Evolutionary conservation across 2,888 invertebrate genomes (phyloP), one percentile per base, ranked within the genome.

Genomic region (Syrphus vitripennis): DNA sequence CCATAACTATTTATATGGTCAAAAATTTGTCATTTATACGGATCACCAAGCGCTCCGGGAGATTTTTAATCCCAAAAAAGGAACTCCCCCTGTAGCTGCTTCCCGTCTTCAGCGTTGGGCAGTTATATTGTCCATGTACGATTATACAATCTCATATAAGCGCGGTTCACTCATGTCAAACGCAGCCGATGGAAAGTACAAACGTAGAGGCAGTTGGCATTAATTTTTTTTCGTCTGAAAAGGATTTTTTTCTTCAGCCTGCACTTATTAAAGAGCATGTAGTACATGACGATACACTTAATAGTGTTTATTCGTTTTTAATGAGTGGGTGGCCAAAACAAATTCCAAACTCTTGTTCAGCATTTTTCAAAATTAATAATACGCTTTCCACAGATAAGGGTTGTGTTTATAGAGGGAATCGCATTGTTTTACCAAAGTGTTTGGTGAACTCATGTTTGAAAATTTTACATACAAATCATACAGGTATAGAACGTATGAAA

Each of bases 91-190:
- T 0, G 61, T 80, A 50, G 80, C 86, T 12, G 76, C 80, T 14
- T 50, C 77, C 14, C 83, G 89, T 45, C 88, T 90, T 83, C 90
- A 89, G 87, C 84, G 89, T 50, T 91, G 89, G 89, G 90, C 91
- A 3, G 75, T 88, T 26, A 53, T 53, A 53, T 26, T 53, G 14
- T 53, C 26, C 26, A 26, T 26, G 53, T 53, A 26, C 7, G 26
- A 53, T 26, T 53, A 26, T 53, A 26, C 53, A 26, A 53, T 53
- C 21, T 53, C 53, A 12, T 53, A 53, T 26, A 53, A 53, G 14
- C 53, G 53, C 26, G 14, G 26, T 21, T 26, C 53, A 21, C 53
- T 53, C 26, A 53, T 53, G 53, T 53, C 53, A 26, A 53, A 53
- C 26, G 26, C 53, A 2, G 26, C 26, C 12, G 53, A 14, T 53